Base-by-base conservation (phyloP, 1,140 invertebrate genomes). In the Pachypeltis micranthus region DNA sequence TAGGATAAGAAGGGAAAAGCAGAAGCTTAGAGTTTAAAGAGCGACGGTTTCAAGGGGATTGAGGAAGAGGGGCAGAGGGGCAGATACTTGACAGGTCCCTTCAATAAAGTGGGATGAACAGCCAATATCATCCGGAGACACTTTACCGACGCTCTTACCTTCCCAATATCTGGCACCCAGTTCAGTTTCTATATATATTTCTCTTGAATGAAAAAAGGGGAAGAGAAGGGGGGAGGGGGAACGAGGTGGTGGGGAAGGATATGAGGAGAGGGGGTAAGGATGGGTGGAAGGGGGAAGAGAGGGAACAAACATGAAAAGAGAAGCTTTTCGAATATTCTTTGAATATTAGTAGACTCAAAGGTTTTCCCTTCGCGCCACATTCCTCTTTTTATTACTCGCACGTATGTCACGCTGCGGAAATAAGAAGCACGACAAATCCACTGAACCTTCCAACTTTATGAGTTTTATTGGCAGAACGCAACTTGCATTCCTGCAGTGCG, bases 41-140 rank as follows among this genome's bases (percentile, higher is more conserved):
- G 34, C n/a, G 34, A 39, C 7, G 34, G n/a, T n/a, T 39, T 7
- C 34, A 39, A n/a, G 34, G 34, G 7, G 34, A n/a, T 39, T 10
- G 34, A 10, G n/a, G 34, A 39, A 39, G 47, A 51, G 21, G 47
- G 19, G 47, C n/a, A 21, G 47, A 21, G 21, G 47, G 19, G 19
- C 10, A 4, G 47, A 51, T 51, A 51, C 47, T 51, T 51, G 47
- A 51, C 47, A 51, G 47, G 47, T 51, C 47, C 47, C 47, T 51
- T 51, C 47, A 51, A 51, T 51, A 51, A 51, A 51, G 47, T 51
- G 47, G 47, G 47, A 51, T 51, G 47, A 51, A 51, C 47, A 51
- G 21, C 47, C 47, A 51, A 51, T 51, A 51, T 51, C 47, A 51
- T 51, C 47, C 47, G 47, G 47, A 4, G 47, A 51, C 47, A 51